Base-by-base conservation (phyloP, 2,113 vertebrate species). In the Pachypanchax playfairii region DNA sequence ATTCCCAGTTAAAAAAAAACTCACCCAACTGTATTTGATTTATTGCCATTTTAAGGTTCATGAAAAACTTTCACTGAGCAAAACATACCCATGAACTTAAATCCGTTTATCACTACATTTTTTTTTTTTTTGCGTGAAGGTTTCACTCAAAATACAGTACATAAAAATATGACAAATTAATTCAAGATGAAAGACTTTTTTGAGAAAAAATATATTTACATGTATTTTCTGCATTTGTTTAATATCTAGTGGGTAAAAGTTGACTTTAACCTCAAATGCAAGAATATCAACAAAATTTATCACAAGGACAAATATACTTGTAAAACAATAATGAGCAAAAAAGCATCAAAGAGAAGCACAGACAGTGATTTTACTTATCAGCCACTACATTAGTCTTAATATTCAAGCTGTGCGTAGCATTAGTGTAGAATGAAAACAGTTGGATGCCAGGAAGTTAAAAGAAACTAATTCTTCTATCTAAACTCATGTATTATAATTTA, bases 241-340 rank as follows among this genome's bases (percentile, higher is more conserved):
- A 42, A 42, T 31, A 26, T 43, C 36, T 47, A 22, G 24, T 21
- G 28, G 47, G 15, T 63, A 26, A 51, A 51, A 17, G 17, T 29
- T 31, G 20, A n/a, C 35, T 49, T 29, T 7, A 63, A 14, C 39
- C n/a, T 10, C 39, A 20, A 63, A 42, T 15, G 11, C n/a, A 21
- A 62, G 25, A 22, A 24, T 25, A 3, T 41, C 14, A 51, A 35
- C 25, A 62, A 24, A 50, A 5, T 26, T 31, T 0, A 21, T 38
- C 21, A 6, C 21, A 25, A 29, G 26, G 25, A 28, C 6, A 18
- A 44, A 36, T 2, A 46, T 35, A 29, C 29, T 14, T 26, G 28
- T 50, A 62, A 50, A 7, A 44, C 29, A 42, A n/a, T 15, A 44
- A 54, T 26, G 6, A 46, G 21, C 29, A 52, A 55, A 39, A 15